A percentile compares a stretch with the other conserved stretches of the same genome.
Evolutionary conservation across 2,888 invertebrate species (phyloP).

Genomic region (Diloba caeruleocephala): DNA sequence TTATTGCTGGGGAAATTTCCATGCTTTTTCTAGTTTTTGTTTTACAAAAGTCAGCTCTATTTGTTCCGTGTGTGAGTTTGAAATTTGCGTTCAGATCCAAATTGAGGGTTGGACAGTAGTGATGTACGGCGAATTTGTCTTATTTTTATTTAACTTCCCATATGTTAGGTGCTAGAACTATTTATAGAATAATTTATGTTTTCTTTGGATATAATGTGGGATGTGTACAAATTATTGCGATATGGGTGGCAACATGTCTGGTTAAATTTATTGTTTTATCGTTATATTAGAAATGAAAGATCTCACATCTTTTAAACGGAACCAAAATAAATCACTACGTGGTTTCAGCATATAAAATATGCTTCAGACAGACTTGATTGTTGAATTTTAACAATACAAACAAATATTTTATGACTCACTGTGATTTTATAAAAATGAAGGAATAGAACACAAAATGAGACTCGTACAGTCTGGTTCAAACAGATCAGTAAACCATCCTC

Average conservation of each 20-base stretch:
- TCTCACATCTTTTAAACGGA: no score
- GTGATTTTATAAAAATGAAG: no score
- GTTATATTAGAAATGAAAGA: background rate
- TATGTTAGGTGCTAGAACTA: background rate
- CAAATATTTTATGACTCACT: no score
- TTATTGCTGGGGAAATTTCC: conserved; percentile 31
- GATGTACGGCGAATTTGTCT: conserved; percentile 15
- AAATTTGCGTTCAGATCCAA: background rate
- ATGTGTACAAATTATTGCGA: background rate
- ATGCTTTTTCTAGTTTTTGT: conserved; percentile 12
- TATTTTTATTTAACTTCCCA: conserved; percentile 14
- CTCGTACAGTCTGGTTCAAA: no score
- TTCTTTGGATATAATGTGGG: background rate
- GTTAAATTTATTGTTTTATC: background rate
- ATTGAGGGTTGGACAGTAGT: background rate
- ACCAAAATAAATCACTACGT: background rate
- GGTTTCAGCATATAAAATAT: no score
- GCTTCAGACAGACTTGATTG: no score
- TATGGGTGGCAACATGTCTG: background rate
- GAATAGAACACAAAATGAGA: no score
- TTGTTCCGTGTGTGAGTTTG: background rate
- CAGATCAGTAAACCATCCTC: no score
- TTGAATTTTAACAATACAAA: no score
- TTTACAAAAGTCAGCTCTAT: conserved; percentile 12
- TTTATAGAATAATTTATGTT: background rate